Conservation (phyloP, 2,113 vertebrate species). For the Oncorhynchus kisutch region DNA sequence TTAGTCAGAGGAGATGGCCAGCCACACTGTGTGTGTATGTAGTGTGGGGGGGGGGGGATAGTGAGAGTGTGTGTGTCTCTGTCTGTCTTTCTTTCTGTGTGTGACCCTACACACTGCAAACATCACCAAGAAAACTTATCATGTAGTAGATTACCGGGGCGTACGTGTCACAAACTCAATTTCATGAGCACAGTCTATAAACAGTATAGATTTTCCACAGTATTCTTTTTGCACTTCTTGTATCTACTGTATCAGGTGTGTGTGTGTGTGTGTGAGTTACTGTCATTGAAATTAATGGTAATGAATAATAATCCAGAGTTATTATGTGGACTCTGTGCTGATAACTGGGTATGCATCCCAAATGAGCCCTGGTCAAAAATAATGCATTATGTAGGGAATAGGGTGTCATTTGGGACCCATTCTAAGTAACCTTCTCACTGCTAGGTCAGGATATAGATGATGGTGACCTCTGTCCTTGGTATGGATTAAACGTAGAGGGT, state of each 20-base stretch:
- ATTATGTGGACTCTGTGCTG: background rate
- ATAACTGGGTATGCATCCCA: no score
- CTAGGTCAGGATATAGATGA: no score
- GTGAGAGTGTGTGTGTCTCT: no score
- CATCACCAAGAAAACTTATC: slow-evolving; percentile 49
- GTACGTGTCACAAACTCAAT: slow-evolving; percentile 55
- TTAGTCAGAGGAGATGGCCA: slow-evolving; percentile 11
- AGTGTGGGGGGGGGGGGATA: no score
- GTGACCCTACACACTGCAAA: slow-evolving; percentile 38
- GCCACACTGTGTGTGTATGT: slow-evolving; percentile 19
- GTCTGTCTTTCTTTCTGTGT: background rate
- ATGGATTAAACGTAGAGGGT: no score
- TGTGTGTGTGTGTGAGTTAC: slow-evolving; percentile 17
- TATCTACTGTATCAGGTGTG: slow-evolving; percentile 51
- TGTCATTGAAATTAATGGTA: slow-evolving; percentile 58
- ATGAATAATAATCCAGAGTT: slow-evolving; percentile 32
- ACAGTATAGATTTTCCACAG: slow-evolving; percentile 71
- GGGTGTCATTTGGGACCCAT: no score
- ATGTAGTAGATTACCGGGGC: slow-evolving; percentile 44
- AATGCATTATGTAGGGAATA: no score
- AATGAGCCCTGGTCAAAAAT: no score
- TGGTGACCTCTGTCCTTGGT: no score
- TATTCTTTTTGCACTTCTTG: slow-evolving; percentile 49
- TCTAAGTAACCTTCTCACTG: no score
- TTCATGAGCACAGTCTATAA: slow-evolving; percentile 69